These are phyloP conservation scores for Listrodromus nycthemerus DNA, from an alignment of 2,888 invertebrate genomes.

Conservation along the genomic window DNA sequence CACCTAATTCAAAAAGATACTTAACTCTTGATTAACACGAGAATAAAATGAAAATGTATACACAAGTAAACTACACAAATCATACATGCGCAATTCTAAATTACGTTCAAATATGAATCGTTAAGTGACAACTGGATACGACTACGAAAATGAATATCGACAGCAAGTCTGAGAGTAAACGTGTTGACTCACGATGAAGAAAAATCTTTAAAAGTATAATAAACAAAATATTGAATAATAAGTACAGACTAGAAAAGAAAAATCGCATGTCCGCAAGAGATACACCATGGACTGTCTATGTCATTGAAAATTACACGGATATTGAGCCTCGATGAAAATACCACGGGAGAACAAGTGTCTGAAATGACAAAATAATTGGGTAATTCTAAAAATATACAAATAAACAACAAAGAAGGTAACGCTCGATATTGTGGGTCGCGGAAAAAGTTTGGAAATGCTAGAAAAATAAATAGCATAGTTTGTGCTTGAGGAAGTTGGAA, in stretches of 20 bases:
- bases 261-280: background rate
- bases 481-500: constrained; percentile 3
- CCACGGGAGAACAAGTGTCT: constrained; percentile 5
- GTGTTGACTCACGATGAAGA: constrained; percentile 50
- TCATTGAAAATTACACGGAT: background rate
- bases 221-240: background rate
- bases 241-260: background rate
- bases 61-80: constrained; percentile 55
- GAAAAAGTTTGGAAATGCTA: constrained; percentile 18
- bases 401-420: background rate
- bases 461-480: constrained; percentile 23
- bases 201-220: background rate
- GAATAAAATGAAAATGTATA: constrained; percentile 47
- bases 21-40: constrained; percentile 17
- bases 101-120: constrained; percentile 74
- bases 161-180: constrained; percentile 66
- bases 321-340: background rate
- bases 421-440: constrained; percentile 7
- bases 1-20: background rate
- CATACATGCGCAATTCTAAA: constrained; percentile 76
- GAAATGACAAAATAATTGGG: constrained; percentile 11
- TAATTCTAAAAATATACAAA: constrained; percentile 18
- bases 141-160: constrained; percentile 55
- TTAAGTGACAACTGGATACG: constrained; percentile 73
- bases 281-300: background rate